Evolutionary conservation across 1,140 invertebrate genomes (phyloP).

Genomic region (Ylistrum balloti): DNA sequence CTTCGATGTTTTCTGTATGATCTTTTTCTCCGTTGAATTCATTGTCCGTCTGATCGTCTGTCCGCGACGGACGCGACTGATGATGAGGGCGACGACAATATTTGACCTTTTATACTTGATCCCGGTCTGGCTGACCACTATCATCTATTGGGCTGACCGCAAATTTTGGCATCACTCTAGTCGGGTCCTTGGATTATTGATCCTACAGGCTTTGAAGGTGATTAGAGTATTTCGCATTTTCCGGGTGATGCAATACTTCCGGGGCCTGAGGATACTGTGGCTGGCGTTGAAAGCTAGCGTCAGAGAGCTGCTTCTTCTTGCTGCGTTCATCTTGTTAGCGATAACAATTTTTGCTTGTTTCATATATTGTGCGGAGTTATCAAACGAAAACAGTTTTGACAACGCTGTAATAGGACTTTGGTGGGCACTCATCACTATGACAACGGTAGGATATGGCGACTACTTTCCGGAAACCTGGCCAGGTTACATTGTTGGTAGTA

Average conservation of each 20-base stretch:
- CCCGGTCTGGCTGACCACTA: slow-evolving; percentile 52
- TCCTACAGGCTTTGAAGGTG: slow-evolving; percentile 56
- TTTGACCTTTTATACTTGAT: slow-evolving; percentile 61
- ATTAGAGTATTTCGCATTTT: slow-evolving; percentile 67
- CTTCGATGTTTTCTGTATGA: slow-evolving; percentile 66
- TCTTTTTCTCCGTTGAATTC: slow-evolving; percentile 71
- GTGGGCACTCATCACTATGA: slow-evolving; percentile 99
- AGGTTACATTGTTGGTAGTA: slow-evolving; percentile 96
- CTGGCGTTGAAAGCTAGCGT: slow-evolving; percentile 67
- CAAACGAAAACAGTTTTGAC: slow-evolving; percentile 56
- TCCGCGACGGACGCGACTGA: slow-evolving; percentile 53
- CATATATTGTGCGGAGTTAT: slow-evolving; percentile 95
- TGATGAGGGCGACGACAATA: slow-evolving; percentile 48
- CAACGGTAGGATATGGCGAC: slow-evolving; percentile 94
- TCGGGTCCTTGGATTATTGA: slow-evolving; percentile 51
- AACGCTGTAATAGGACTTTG: slow-evolving; percentile 96
- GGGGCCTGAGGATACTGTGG: slow-evolving; percentile 62
- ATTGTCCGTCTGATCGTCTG: slow-evolving; percentile 61
- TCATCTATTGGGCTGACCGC: slow-evolving; percentile 51
- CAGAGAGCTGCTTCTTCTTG: slow-evolving; percentile 85
- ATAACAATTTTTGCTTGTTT: slow-evolving; percentile 98
- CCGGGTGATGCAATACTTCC: slow-evolving; percentile 60
- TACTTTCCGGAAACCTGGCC: slow-evolving; percentile 56
- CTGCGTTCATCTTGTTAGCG: slow-evolving; percentile 97
- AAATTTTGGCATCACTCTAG: slow-evolving; percentile 55